phyloP scores from a whole-genome alignment of 2,113 vertebrate species.

The Oceanites oceanicus region DNA sequence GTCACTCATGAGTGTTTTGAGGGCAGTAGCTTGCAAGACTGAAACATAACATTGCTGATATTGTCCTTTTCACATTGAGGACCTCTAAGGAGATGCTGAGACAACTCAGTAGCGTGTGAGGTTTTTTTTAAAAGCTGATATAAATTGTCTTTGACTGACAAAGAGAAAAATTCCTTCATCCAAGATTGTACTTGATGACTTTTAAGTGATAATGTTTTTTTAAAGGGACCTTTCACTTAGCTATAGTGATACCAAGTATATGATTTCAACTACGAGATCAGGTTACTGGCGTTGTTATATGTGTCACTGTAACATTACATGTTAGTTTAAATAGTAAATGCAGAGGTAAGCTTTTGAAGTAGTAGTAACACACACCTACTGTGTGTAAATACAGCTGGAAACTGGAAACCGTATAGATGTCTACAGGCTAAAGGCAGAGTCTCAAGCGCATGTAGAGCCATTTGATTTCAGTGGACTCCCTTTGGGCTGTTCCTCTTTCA shows the following conservation, averaged over 20 bases:
- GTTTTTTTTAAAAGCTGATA: not conserved
- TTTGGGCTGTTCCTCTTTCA: not conserved
- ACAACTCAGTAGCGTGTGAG: not conserved
- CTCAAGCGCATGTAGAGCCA: fast-evolving
- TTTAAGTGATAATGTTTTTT: not conserved
- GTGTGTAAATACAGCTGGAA: not conserved
- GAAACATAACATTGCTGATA: not conserved
- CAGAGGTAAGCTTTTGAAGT: not conserved
- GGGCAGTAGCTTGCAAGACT: not conserved
- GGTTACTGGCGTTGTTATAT: not conserved
- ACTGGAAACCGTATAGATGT: not conserved
- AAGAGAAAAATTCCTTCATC: not conserved
- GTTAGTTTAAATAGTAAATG: not conserved
- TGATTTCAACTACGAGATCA: not conserved
- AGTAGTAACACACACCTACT: not conserved
- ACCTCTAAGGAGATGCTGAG: not conserved
- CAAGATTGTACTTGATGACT: not conserved
- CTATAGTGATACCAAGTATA: not conserved
- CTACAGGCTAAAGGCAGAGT: not conserved
- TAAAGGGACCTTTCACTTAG: not conserved
- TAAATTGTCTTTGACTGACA: not conserved
- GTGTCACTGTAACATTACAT: not conserved
- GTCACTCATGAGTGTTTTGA: not conserved
- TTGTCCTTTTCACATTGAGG: not conserved
- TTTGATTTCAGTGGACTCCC: not conserved